Evolutionary conservation across 2,888 invertebrate genomes (phyloP), one percentile per base, ranked within the genome.

Genomic region (Abrostola triplasia): DNA sequence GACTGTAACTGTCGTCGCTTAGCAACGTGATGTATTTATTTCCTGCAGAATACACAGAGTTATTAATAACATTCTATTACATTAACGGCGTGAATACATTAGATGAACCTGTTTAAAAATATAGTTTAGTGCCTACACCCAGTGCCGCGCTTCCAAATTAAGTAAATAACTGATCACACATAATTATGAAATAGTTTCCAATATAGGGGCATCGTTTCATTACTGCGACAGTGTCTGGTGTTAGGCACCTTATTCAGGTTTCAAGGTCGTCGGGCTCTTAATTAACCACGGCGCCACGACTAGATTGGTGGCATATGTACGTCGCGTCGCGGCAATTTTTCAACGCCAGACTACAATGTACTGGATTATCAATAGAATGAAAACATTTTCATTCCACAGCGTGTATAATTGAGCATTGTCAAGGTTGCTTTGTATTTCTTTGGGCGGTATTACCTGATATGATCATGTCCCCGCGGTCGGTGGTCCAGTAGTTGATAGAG

Each of bases 401-500:
- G 10, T 54, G 7, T 38, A 41, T 49, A 12, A 60, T 37, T n/a
- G 4, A 13, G 13, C 41, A 36, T 56, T 56, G 47, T 52, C 13
- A 50, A 52, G 12, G 36, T 41, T 57, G 47, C 8, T 42, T 38
- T 40, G 36, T 55, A 36, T 8, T 49, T 47, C 6, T 56, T 56
- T 44, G 44, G 47, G 54, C 54, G 10, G 12, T 58, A 38, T 50
- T 80, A 98, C 98, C 98, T 92, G 98, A 98, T 93, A 98, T 97
- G 84, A 98, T 98, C 98, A 98, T 98, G 88, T 98, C 98, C 52
- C 98, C 98, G 65, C 97, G 96, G 82, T 98, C 98, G 7, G 97
- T 98, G 42, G 98, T 98, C 98, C 98, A 98, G 90, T 98, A 98
- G 95, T 98, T 98, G 89, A 98, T 98, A 59, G 98, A 98, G 72